Evolutionary conservation across 2,797 vertebrate species (phyloP), one percentile per base, ranked within the genome.

Genomic region (Acanthurus tractus): DNA sequence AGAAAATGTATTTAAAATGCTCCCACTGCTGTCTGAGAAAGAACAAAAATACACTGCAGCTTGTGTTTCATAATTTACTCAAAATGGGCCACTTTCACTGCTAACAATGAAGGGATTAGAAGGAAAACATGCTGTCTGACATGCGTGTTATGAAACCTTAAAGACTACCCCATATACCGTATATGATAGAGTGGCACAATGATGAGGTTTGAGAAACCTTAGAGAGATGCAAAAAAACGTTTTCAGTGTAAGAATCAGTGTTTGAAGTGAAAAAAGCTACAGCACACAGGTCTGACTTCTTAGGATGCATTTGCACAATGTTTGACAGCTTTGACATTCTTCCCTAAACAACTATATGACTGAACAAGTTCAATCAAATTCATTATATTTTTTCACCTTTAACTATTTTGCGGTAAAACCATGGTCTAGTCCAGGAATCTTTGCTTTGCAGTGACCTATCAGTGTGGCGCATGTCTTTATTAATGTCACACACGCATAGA

Each of bases 51-150:
- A 91, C 61, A 76, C 74, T 17, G 44, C 78, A 11, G 76, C 79
- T 54, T 68, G 64, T 78, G 83, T 87, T 90, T 91, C 81, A 50
- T 86, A 85, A 90, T 79, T 48, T 66, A 44, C 70, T 79, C 42
- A 25, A 76, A 92, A 81, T 79, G 62, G 78, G 74, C 53, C 79
- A 74, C 75, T 82, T 86, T 74, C 73, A 63, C 61, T 8, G 58
- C 66, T 36, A 70, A 89, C 89, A 91, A 89, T 86, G 74, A 52
- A 36, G 15, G 79, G 88, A 89, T 90, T 83, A 87, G 55, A 48
- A 53, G 38, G 50, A 66, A 75, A 86, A 76, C 76, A 79, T 57
- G 53, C 49, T 5, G 23, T 74, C 67, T 81, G 62, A 87, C 71
- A 56, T 63, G 29, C 66, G 56, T n/a, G 9, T 69, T 18, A 75